Evolutionary conservation across 1,140 invertebrate species (phyloP).

Genomic region (Nomia melanderi): DNA sequence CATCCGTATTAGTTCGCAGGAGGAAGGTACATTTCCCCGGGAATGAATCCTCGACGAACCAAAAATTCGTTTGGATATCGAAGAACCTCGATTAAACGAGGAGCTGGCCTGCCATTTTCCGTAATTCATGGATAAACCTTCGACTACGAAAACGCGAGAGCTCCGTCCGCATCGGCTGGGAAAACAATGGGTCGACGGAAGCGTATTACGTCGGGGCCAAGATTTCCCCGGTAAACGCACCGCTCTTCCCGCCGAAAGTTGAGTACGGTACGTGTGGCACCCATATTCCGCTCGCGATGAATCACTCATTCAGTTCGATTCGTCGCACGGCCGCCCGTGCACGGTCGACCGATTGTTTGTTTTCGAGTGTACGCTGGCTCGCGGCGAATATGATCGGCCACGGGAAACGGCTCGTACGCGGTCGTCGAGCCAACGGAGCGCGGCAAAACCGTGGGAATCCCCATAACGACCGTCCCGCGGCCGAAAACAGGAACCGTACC

Average conservation of each 20-base stretch:
- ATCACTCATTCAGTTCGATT: constrained; percentile 50
- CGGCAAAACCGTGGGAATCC: too few relatives aligned
- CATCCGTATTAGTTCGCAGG: neutral
- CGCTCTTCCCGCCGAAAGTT: constrained; percentile 59
- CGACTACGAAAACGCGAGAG: too few relatives aligned
- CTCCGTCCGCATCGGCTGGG: too few relatives aligned
- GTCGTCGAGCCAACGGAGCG: constrained; percentile 6
- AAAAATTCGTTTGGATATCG: too few relatives aligned
- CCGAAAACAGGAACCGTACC: too few relatives aligned
- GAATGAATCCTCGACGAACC: too few relatives aligned
- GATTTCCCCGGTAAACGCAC: constrained; percentile 18
- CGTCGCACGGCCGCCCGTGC: neutral
- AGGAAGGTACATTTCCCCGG: too few relatives aligned
- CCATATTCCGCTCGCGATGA: constrained; percentile 27
- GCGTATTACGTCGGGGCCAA: constrained; percentile 19
- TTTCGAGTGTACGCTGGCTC: constrained; percentile 1
- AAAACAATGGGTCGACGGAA: constrained; percentile 38
- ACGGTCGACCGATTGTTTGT: constrained; percentile 28
- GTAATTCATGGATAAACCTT: too few relatives aligned
- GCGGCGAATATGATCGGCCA: too few relatives aligned
- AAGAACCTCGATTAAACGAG: too few relatives aligned
- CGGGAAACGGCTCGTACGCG: constrained; percentile 11
- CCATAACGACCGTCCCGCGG: too few relatives aligned
- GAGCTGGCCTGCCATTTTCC: too few relatives aligned
- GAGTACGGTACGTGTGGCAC: neutral